These are phyloP conservation scores for Pyxicephalus adspersus DNA, from an alignment of 2,113 vertebrate genomes.

Conservation along the genomic window DNA sequence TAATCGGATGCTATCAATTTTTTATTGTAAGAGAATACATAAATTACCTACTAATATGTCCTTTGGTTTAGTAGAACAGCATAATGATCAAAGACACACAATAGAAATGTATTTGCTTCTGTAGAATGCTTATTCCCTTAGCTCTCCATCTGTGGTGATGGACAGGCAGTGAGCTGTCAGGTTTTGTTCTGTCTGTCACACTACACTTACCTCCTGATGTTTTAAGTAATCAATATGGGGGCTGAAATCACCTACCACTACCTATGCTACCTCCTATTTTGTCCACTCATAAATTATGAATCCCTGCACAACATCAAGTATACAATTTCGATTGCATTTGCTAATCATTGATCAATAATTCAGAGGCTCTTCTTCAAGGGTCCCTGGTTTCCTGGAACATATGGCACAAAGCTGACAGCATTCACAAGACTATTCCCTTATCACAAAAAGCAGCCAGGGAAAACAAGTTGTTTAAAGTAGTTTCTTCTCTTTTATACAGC, in stretches of 20 bases:
- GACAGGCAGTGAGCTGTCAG: constrained; percentile 76
- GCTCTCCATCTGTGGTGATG: constrained; percentile 66
- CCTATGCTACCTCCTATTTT: constrained; percentile 94
- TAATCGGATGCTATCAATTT: constrained; percentile 75
- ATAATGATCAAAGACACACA: constrained; percentile 77
- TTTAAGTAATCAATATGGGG: constrained; percentile 96
- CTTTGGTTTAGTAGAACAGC: constrained; percentile 74
- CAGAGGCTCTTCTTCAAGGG: constrained; percentile 87
- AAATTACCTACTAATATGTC: constrained; percentile 82
- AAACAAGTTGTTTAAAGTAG: constrained; percentile 77
- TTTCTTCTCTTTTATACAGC: constrained; percentile 56
- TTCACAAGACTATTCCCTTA: constrained; percentile 76
- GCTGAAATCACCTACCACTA: constrained; percentile 91
- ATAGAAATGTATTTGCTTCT: constrained; percentile 73
- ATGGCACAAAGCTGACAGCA: constrained; percentile 79
- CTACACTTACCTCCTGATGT: constrained; percentile 93
- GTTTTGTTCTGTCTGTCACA: constrained; percentile 87
- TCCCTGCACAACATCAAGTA: constrained; percentile 87
- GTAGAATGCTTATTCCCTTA: constrained; percentile 65
- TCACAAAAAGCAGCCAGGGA: constrained; percentile 70
- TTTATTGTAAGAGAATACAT: constrained; percentile 75
- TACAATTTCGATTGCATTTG: constrained; percentile 98
- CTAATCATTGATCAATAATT: constrained; percentile 99
- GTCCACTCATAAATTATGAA: constrained; percentile 98
- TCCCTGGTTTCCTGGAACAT: constrained; percentile 87